phyloP scores from a whole-genome alignment of 1,140 invertebrate species.

The Chymomyza costata region DNA sequence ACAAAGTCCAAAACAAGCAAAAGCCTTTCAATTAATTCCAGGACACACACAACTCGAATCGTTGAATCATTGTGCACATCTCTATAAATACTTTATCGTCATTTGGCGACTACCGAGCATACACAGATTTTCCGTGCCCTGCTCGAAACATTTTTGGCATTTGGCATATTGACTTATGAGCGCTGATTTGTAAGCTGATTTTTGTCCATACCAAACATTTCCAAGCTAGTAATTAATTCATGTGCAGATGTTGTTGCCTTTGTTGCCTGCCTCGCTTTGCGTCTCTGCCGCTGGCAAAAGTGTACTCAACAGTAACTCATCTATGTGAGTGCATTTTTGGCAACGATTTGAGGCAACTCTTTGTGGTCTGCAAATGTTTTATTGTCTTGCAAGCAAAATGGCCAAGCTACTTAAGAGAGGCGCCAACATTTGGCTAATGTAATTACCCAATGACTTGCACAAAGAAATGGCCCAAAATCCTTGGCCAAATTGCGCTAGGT shows the following conservation, averaged over 20 bases:
- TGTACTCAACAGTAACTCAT: slow-evolving; percentile 46
- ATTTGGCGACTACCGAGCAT: slow-evolving; percentile 47
- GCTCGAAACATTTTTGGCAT: slow-evolving; percentile 51
- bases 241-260: slow-evolving; percentile 40
- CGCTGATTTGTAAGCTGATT: slow-evolving; percentile 70
- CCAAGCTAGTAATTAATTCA: slow-evolving; percentile 65
- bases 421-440: slow-evolving; percentile 58
- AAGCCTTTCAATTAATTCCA: slow-evolving; percentile 72
- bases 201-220: slow-evolving; percentile 20
- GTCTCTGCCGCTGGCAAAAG: slow-evolving; percentile 3
- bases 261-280: too few species aligned
- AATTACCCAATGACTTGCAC: slow-evolving; percentile 37
- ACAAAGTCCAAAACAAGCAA: slow-evolving; percentile 33
- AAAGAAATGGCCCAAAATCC: too few species aligned
- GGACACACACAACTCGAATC: slow-evolving; percentile 31
- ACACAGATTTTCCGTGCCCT: background rate
- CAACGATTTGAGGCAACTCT: slow-evolving; percentile 50
- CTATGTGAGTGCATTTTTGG: slow-evolving; percentile 61
- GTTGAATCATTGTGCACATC: slow-evolving; percentile 6
- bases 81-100: slow-evolving; percentile 65
- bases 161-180: slow-evolving; percentile 72
- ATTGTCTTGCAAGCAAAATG: slow-evolving; percentile 23
- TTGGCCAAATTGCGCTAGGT: slow-evolving; percentile 38
- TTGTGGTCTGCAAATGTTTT: slow-evolving; percentile 55
- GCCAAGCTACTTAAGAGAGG: slow-evolving; percentile 37